These are phyloP conservation scores for Cancer borealis DNA, from an alignment of 2,888 invertebrate species.

Conservation along the genomic window DNA sequence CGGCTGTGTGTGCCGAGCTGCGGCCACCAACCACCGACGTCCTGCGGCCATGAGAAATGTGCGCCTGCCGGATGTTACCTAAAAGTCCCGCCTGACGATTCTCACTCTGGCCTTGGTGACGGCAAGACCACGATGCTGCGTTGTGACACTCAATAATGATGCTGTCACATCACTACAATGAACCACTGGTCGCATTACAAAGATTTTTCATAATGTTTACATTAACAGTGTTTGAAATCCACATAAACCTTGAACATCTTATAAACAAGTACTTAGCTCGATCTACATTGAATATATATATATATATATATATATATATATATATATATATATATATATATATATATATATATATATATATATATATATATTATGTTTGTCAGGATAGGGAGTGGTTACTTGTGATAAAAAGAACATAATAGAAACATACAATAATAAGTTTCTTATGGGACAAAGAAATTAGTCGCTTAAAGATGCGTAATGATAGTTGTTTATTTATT, in stretches of 20 bases:
- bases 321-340: slow-evolving; percentile 50
- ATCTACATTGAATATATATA: slow-evolving; percentile 36
- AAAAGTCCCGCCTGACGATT: slow-evolving; percentile 9
- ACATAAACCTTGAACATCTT: background rate
- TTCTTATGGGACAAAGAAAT: background rate
- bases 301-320: slow-evolving; percentile 52
- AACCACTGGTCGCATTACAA: background rate
- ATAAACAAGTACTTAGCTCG: background rate
- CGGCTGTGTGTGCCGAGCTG: slow-evolving; percentile 6
- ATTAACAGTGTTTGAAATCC: background rate
- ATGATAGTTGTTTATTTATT: background rate
- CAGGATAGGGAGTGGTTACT: background rate
- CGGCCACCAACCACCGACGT: slow-evolving; percentile 5
- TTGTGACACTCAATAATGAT: background rate
- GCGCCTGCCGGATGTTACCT: slow-evolving; percentile 26
- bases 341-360: slow-evolving; percentile 38
- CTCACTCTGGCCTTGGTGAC: background rate
- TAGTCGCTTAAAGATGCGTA: background rate
- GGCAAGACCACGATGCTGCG: background rate
- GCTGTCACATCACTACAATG: background rate
- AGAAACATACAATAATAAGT: background rate
- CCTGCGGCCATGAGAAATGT: slow-evolving; percentile 36
- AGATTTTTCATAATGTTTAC: background rate
- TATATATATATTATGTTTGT: background rate
- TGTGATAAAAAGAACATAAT: background rate